These are phyloP conservation scores for Tinamus major DNA, from an alignment of 2,797 vertebrate genomes.

Conservation along the genomic window DNA sequence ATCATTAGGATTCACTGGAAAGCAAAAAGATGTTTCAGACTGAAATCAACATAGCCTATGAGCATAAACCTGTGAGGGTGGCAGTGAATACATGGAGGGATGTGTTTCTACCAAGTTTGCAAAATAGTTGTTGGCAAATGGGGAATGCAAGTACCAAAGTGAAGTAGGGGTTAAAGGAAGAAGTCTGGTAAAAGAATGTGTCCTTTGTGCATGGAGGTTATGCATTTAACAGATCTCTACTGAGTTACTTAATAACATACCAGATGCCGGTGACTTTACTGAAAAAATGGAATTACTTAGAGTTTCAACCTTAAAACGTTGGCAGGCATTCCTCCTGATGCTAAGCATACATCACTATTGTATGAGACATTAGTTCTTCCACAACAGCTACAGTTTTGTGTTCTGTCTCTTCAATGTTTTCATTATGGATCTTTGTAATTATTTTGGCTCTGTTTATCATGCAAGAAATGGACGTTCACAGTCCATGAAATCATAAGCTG, in stretches of 20 bases:
- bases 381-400: background rate
- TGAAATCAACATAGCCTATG: background rate
- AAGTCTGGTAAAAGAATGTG: background rate
- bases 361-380: background rate
- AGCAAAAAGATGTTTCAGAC: background rate
- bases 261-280: background rate
- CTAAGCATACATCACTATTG: fast-evolving
- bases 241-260: conserved; percentile 9
- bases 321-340: background rate
- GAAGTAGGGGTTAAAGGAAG: background rate
- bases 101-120: background rate
- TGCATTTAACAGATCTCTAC: conserved; percentile 21
- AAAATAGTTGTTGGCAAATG: background rate
- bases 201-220: conserved; percentile 15
- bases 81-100: background rate
- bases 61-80: background rate
- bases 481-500: background rate
- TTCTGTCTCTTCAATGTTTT: background rate
- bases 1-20: background rate
- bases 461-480: background rate
- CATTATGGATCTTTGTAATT: background rate
- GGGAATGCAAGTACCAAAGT: fast-evolving
- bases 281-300: background rate
- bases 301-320: background rate
- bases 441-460: background rate